Base-by-base conservation (phyloP, 2,888 invertebrate species). In the Portevinia maculata region DNA sequence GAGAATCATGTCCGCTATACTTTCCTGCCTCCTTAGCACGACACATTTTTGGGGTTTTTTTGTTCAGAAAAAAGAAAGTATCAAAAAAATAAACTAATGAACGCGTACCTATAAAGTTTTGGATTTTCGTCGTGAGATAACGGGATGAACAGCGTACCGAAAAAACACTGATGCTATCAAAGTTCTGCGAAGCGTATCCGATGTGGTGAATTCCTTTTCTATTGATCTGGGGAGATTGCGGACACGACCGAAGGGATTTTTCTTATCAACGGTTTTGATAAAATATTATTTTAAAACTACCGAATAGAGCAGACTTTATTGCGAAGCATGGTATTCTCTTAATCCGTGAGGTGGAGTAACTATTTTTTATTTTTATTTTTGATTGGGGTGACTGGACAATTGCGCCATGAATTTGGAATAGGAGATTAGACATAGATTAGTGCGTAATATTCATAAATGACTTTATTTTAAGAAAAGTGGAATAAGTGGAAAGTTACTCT, bases 101-200 rank as follows among this genome's bases (percentile, higher is more conserved):
- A 41, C 8, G 11, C 6, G 1, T 19, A 46, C 24, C 11, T 6
- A 13, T 15, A 21, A 52, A 62, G 69, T 64, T 74, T 67, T 28
- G 19, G 70, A 81, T 81, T 70, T 65, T 60, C 70, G 70, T 81
- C 81, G 65, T 76, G 76, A 71, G 75, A 76, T 76, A 81, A 71
- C 39, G 24, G n/a, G 19, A 24, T 17, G 30, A 39, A 64, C 75
- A 75, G 46, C 39, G 62, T 19, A 65, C 37, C 44, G 46, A 32
- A 30, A 13, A 48, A 53, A 13, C 62, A 57, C 48, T 41, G 74
- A 74, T 81, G 64, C 64, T 81, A 81, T 81, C 79, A 64, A 48
- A 39, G 79, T 24, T 48, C 62, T 60, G 11, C 48, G 57, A 53
- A 74, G 74, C 48, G 32, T 62, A 17, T 73, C 60, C 53, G n/a